These are phyloP conservation scores for Montipora capitata DNA, from an alignment of 92 coral and sea anemone species.

Conservation along the genomic window DNA sequence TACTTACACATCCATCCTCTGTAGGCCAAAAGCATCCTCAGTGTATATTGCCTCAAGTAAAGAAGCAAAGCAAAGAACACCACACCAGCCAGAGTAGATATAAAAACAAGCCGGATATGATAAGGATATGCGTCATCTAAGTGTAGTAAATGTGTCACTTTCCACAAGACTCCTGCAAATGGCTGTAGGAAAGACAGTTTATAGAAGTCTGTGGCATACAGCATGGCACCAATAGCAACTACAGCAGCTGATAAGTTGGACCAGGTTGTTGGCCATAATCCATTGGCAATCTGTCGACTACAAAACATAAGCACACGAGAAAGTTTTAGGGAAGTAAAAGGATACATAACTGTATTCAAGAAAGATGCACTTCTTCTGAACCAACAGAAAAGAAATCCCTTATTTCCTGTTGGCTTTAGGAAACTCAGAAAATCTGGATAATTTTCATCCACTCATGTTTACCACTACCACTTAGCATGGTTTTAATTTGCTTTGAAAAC, in stretches of 20 bases:
- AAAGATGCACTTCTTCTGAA: not conserved
- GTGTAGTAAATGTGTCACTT: slow-evolving; percentile 79
- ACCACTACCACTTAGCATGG: too few species aligned
- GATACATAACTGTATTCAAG: too few species aligned
- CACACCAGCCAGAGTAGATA: slow-evolving; percentile 84
- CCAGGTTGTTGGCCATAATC: slow-evolving; percentile 99
- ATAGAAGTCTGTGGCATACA: slow-evolving; percentile 86
- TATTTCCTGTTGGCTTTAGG: too few species aligned
- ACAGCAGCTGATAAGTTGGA: slow-evolving; percentile 85
- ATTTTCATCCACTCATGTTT: too few species aligned
- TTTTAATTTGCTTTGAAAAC: too few species aligned
- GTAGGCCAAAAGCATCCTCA: slow-evolving; percentile 91
- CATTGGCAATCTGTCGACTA: slow-evolving; percentile 98
- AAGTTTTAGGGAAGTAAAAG: not conserved
- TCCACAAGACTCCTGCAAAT: slow-evolving; percentile 83
- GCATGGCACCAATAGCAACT: slow-evolving; percentile 80
- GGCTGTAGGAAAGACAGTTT: slow-evolving; percentile 68
- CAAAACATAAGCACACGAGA: not conserved
- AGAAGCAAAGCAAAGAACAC: slow-evolving; percentile 87
- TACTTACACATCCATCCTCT: slow-evolving; percentile 99
- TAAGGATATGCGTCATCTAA: slow-evolving; percentile 88
- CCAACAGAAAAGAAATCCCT: too few species aligned
- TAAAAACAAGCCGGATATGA: slow-evolving; percentile 81
- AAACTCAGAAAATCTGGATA: too few species aligned
- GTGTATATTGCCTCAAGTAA: slow-evolving; percentile 90